A percentile compares a stretch with the other conserved stretches of the same genome.
These are phyloP conservation scores for Macrosiphum euphorbiae DNA, from an alignment of 2,888 invertebrate species.

Conservation along the genomic window DNA sequence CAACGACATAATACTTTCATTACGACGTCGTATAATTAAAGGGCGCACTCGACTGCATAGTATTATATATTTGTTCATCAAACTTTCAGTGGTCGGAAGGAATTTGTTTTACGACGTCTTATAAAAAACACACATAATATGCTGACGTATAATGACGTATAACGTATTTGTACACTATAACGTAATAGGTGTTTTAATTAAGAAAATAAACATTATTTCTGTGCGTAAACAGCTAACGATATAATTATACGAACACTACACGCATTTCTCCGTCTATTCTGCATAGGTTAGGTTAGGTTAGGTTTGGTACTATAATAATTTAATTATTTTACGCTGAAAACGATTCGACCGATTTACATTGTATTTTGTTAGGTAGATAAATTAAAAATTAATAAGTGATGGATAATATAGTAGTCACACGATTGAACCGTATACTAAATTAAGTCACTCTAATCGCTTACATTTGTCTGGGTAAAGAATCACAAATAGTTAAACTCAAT, in stretches of 20 bases:
- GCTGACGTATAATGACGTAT: background rate
- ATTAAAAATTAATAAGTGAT: background rate
- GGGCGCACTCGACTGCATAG: background rate
- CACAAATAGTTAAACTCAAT: no score
- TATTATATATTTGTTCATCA: background rate
- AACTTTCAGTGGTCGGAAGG: background rate
- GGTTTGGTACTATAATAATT: background rate
- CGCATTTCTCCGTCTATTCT: background rate
- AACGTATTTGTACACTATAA: background rate
- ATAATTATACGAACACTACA: background rate
- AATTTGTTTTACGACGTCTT: background rate
- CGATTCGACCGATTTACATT: background rate
- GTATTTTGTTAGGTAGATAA: background rate
- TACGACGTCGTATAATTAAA: background rate
- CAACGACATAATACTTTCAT: background rate
- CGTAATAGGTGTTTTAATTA: background rate
- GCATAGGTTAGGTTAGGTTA: no score
- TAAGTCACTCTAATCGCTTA: no score
- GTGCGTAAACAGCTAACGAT: background rate
- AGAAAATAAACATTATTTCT: background rate
- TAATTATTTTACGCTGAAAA: background rate
- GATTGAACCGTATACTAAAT: no score
- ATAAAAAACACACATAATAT: background rate
- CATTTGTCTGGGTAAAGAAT: no score
- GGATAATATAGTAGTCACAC: no score